These are phyloP conservation scores for Cavia porcellus DNA, from an alignment of 2,113 vertebrate genomes.

Conservation along the genomic window DNA sequence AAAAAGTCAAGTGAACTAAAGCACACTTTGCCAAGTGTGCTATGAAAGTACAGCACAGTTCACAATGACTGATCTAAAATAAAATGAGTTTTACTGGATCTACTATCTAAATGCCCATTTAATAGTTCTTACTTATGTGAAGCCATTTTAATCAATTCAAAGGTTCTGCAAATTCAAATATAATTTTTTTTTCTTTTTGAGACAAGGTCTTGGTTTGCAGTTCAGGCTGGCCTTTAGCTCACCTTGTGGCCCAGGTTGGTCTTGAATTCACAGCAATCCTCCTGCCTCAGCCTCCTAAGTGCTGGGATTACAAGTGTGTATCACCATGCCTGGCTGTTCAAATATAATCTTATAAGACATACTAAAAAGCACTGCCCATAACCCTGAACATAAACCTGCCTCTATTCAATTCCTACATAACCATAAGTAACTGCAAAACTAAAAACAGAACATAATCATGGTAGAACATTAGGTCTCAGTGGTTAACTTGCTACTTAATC, in stretches of 20 bases:
- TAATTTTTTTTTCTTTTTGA: too few species aligned
- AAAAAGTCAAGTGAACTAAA: too few species aligned
- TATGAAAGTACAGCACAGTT: conserved; percentile 4
- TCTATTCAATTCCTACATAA: conserved; percentile 5
- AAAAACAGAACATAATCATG: background rate
- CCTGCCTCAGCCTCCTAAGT: too few species aligned
- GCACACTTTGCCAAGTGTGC: background rate
- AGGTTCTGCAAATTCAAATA: background rate
- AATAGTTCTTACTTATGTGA: conserved; percentile 18
- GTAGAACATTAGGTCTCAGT: background rate
- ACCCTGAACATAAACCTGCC: background rate
- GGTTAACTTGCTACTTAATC: conserved; percentile 13
- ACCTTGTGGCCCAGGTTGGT: too few species aligned
- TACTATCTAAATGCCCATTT: background rate
- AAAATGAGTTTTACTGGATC: background rate
- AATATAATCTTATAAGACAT: conserved; percentile 39
- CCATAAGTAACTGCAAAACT: conserved; percentile 5
- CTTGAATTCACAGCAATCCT: too few species aligned
- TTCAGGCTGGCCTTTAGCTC: too few species aligned
- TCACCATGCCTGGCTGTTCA: background rate
- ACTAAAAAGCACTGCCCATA: background rate
- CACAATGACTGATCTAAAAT: background rate
- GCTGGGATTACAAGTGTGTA: too few species aligned
- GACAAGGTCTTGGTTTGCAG: too few species aligned
- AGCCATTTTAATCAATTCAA: conserved; percentile 46